Evolutionary conservation across 2,113 vertebrate genomes (phyloP).

Genomic region (Clinocottus analis): DNA sequence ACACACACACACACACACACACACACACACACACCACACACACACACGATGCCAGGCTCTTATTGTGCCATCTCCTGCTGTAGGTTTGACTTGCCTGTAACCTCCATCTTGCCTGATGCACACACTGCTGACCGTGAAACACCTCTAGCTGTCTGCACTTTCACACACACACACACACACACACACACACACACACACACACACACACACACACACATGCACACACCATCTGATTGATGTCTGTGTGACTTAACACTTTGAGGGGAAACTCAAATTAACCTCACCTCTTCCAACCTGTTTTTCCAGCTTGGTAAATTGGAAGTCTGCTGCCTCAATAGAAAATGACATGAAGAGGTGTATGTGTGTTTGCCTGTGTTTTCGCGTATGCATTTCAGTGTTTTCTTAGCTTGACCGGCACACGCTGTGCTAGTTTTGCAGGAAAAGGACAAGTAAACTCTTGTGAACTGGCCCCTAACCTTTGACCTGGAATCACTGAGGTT

Average conservation of each 20-base stretch:
- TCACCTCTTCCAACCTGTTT: conserved; percentile 69
- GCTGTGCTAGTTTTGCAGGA: conserved; percentile 64
- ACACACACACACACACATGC: conserved; percentile 27
- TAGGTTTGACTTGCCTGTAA: conserved; percentile 46
- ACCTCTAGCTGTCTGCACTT: conserved; percentile 59
- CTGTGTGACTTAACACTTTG: conserved; percentile 66
- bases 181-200: conserved; percentile 17
- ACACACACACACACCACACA: conserved; percentile 1
- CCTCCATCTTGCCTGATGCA: conserved; percentile 50
- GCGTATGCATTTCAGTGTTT: conserved; percentile 65
- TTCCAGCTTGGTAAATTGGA: conserved; percentile 79
- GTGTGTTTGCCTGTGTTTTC: conserved; percentile 51
- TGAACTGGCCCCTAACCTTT: conserved; percentile 67
- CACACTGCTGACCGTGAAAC: conserved; percentile 57
- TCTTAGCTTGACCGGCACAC: conserved; percentile 57
- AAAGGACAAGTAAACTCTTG: conserved; percentile 70
- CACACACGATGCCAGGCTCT: conserved; percentile 7
- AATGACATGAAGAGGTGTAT: conserved; percentile 58
- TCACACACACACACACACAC: conserved; percentile 31
- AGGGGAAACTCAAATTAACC: conserved; percentile 72
- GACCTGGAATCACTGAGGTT: conserved; percentile 52
- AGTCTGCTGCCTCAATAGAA: conserved; percentile 53
- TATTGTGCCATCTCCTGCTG: conserved; percentile 31
- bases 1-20: background rate
- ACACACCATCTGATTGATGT: conserved; percentile 55